phyloP scores from a whole-genome alignment of 2,797 vertebrate species.

The Saxicola maurus region DNA sequence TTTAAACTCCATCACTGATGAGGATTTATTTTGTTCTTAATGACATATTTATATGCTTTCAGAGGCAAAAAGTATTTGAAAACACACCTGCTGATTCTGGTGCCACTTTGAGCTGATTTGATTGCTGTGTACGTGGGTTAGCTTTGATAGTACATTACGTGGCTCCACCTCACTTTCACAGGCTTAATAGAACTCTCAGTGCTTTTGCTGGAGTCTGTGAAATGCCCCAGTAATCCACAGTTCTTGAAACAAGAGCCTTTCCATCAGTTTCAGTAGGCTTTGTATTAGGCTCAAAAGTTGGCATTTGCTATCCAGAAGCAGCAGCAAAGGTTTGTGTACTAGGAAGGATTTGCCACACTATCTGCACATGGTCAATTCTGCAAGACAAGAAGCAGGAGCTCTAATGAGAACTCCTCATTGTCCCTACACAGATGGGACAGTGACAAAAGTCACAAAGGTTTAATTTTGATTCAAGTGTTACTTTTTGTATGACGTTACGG shows the following conservation, averaged over 20 bases:
- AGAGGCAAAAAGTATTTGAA: conserved; percentile 27
- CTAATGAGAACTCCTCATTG: not conserved
- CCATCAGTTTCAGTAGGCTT: not conserved
- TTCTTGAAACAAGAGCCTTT: not conserved
- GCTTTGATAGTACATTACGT: not conserved
- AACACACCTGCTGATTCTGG: conserved; percentile 40
- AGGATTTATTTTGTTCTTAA: conserved; percentile 48
- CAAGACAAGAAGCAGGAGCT: not conserved
- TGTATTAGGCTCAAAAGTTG: not conserved
- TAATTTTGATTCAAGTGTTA: not conserved
- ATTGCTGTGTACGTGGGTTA: conserved; percentile 11
- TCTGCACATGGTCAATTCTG: not conserved
- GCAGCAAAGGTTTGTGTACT: not conserved
- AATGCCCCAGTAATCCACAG: not conserved
- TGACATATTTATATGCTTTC: conserved; percentile 38
- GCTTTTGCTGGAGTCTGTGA: not conserved
- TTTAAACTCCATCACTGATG: conserved; percentile 19
- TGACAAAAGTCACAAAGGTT: not conserved
- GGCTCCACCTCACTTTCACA: not conserved
- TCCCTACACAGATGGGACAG: not conserved
- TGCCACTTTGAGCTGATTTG: conserved; percentile 18
- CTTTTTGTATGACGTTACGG: not conserved
- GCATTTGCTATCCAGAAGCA: not conserved
- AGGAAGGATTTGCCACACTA: not conserved
- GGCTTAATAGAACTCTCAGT: not conserved